Evolutionary conservation across 2,888 invertebrate genomes (phyloP).

Genomic region (Plutella xylostella): DNA sequence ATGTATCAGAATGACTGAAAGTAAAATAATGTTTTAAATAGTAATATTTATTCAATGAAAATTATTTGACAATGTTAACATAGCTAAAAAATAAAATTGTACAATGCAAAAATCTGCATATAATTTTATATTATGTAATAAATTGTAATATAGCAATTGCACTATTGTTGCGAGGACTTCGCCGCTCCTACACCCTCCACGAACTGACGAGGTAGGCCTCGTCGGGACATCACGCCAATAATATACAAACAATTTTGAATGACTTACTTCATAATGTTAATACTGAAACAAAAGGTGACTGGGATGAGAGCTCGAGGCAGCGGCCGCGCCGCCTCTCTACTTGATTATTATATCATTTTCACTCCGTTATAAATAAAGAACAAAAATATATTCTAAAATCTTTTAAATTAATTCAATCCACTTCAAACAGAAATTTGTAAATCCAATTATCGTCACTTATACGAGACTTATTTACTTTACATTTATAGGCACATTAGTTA

Average conservation of each 20-base stretch:
- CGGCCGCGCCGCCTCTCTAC: too few relatives aligned
- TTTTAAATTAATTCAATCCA: slow-evolving; percentile 22
- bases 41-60: slow-evolving; percentile 61
- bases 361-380: too few relatives aligned
- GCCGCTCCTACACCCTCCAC: slow-evolving; percentile 54
- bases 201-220: slow-evolving; percentile 47
- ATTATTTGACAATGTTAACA: slow-evolving; percentile 58
- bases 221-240: slow-evolving; percentile 43
- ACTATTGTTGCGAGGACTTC: slow-evolving; percentile 68
- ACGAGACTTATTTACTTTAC: slow-evolving; percentile 65
- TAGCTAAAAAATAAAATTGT: slow-evolving; percentile 67
- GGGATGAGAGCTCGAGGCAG: too few relatives aligned
- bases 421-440: slow-evolving; percentile 36
- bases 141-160: slow-evolving; percentile 55
- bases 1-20: slow-evolving; percentile 22
- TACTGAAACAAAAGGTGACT: slow-evolving; percentile 63
- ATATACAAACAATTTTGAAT: slow-evolving; percentile 42
- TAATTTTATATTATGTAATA: slow-evolving; percentile 51
- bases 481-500: slow-evolving; percentile 69
- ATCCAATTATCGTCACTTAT: slow-evolving; percentile 53
- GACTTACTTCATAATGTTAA: slow-evolving; percentile 52
- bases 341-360: too few relatives aligned
- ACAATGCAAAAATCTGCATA: slow-evolving; percentile 64
- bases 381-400: slow-evolving; percentile 20
- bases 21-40: slow-evolving; percentile 56